Evolutionary conservation across 1,140 invertebrate species (phyloP), one percentile per base, ranked within the genome.

Genomic region (Lasaia peninsularis): DNA sequence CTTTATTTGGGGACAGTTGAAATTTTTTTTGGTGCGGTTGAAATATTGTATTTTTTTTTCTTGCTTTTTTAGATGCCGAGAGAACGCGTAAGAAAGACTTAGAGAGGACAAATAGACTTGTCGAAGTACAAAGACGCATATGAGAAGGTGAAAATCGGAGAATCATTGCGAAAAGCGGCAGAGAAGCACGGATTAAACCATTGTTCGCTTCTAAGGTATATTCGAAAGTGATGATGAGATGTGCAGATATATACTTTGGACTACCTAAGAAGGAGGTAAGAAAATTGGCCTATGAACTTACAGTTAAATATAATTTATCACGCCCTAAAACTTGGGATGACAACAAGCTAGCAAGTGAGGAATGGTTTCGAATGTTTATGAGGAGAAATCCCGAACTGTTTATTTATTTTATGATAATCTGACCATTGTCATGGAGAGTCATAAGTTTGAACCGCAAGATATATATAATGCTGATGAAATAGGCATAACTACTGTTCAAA

Each of bases 381-480:
- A 48, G 21, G 9, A 32, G 57, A 71, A 58, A 31, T 4, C n/a
- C 60, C 69, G 24, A 65, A 71, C 6, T 61, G 63, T 2, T 49
- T 69, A 2, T 76, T 69, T 31, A 35, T 78, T 77, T 62, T 78
- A 76, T 49, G 60, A 62, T 44, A 71, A 60, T 60, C 37, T 60
- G 11, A 51, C 16, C 53, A 52, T 35, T 5, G 62, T 67, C 1
- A 44, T 32, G 48, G 50, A 70, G n/a, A 52, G 58, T 12, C 34
- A 64, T 62, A 48, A 40, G 3, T 64, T 67, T 48, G 58, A 40
- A 2, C 59, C 65, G 3, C 37, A 67, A 8, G 12, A 50, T 40
- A 71, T 71, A 52, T 68, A 60, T 16, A 71, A 65, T 57, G 52
- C 58, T 31, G 65, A 67, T 21, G 62, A 71, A 64, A 71, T 62